Conservation (phyloP, 2,113 vertebrate genomes). For the Syrmaticus mikado region DNA sequence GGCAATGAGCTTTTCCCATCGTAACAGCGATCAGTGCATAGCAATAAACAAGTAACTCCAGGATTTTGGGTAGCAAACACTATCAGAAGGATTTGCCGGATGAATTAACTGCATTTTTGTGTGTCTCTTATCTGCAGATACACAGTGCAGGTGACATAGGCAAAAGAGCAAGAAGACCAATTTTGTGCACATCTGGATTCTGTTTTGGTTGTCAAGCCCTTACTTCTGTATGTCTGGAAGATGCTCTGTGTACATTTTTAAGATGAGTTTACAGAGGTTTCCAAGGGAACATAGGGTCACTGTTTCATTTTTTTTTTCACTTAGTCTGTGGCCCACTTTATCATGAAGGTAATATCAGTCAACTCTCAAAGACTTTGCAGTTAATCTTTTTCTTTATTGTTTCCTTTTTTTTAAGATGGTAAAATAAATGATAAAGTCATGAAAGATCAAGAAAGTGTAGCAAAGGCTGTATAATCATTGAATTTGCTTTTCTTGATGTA, state of each 20-base stretch:
- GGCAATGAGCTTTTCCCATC: not conserved
- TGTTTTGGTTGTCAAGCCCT: conserved; percentile 12
- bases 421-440: not conserved
- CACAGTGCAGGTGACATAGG: not conserved
- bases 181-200: conserved; percentile 34
- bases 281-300: conserved; percentile 1
- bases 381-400: not conserved
- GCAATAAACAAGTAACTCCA: not conserved
- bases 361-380: not conserved
- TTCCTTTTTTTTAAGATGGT: not conserved
- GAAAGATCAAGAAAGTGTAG: not conserved
- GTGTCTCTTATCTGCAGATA: not conserved
- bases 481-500: not conserved
- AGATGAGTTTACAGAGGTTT: conserved; percentile 3
- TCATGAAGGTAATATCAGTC: not conserved
- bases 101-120: not conserved
- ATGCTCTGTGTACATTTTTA: conserved; percentile 16
- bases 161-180: not conserved
- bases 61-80: not conserved
- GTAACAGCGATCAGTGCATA: not conserved
- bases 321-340: not conserved
- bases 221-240: conserved; percentile 24
- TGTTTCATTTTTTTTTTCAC: not conserved
- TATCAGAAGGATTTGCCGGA: not conserved
- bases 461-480: not conserved